Percentiles rank a stretch among this genome's conserved stretches.
Evolutionary conservation across 2,113 vertebrate species (phyloP).

Genomic region (Cyrtonyx montezumae): DNA sequence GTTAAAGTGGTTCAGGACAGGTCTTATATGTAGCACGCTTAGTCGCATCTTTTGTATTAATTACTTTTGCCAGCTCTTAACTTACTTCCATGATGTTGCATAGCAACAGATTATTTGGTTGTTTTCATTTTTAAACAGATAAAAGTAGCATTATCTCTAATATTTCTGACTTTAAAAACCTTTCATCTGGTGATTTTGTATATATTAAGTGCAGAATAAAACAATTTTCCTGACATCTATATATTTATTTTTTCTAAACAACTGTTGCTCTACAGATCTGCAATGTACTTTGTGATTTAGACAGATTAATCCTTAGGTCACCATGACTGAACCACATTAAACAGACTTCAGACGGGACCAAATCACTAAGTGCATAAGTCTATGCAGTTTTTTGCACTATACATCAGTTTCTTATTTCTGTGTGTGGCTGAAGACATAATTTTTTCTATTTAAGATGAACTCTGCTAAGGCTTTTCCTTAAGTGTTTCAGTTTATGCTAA

Average conservation of each 20-base stretch:
- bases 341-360: not conserved
- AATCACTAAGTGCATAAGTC: not conserved
- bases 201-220: not conserved
- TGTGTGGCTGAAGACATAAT: not conserved
- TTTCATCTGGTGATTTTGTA: not conserved
- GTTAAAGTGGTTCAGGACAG: not conserved
- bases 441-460: not conserved
- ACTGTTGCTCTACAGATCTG: not conserved
- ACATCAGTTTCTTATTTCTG: not conserved
- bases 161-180: not conserved
- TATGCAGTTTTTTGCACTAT: not conserved
- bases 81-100: not conserved
- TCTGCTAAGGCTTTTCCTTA: not conserved
- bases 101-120: not conserved
- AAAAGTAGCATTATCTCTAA: not conserved
- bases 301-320: not conserved
- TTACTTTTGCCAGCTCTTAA: not conserved
- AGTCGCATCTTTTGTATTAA: not conserved
- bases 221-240: not conserved
- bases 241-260: not conserved
- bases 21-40: not conserved
- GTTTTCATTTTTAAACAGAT: not conserved
- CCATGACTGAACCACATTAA: not conserved
- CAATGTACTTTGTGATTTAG: not conserved
- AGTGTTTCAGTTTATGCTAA: not conserved